These are phyloP conservation scores for Germaria angustata DNA, from an alignment of 2,888 invertebrate species.

Conservation along the genomic window DNA sequence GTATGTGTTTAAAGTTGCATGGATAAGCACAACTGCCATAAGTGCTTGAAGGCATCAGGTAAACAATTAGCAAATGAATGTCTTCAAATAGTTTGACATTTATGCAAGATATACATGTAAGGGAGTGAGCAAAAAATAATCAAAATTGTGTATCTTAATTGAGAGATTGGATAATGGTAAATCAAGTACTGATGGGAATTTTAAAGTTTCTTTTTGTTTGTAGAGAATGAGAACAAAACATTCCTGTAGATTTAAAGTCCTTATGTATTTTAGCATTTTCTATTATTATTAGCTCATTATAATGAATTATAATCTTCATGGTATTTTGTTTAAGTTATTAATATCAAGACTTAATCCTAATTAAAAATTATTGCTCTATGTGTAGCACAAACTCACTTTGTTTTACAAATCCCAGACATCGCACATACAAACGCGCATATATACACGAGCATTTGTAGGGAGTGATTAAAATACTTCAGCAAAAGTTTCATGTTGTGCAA, in stretches of 20 bases:
- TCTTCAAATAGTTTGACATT: no score
- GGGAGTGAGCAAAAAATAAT: no score
- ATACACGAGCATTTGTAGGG: neutral
- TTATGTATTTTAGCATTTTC: neutral
- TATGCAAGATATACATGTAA: no score
- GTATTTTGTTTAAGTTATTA: constrained; percentile 46
- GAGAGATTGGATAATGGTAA: no score
- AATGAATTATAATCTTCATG: constrained; percentile 35
- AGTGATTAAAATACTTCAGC: constrained; percentile 43
- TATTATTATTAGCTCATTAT: constrained; percentile 38
- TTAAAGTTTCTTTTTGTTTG: no score
- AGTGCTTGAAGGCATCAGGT: neutral
- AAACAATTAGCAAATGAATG: neutral
- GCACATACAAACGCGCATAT: neutral
- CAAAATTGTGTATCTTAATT: no score
- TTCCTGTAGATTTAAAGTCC: no score
- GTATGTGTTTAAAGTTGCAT: neutral
- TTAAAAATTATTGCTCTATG: constrained; percentile 49
- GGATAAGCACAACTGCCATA: neutral
- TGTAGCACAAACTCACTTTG: neutral
- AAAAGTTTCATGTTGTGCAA: constrained; percentile 31
- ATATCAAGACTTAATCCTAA: constrained; percentile 59
- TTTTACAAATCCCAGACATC: constrained; percentile 27
- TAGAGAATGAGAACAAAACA: no score
- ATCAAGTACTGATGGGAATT: no score